Percentiles rank a stretch among this genome's conserved stretches.
phyloP scores from a whole-genome alignment of 2,888 invertebrate genomes.

The Protonemura montana region DNA sequence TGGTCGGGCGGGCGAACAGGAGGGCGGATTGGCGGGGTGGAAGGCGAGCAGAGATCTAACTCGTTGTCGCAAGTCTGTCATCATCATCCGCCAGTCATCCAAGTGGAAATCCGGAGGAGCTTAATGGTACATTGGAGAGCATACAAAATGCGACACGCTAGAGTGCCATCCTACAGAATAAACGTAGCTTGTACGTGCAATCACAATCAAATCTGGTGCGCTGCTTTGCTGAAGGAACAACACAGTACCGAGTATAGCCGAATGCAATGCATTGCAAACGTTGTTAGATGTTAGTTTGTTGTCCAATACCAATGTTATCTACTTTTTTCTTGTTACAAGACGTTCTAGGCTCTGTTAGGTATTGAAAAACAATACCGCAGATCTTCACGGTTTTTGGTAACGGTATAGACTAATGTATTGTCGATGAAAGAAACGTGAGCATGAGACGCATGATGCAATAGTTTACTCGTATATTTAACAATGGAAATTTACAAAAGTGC shows the following conservation, averaged over 20 bases:
- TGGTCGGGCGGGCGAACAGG: too few species aligned
- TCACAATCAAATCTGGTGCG: neutral
- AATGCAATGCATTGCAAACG: conserved; percentile 12
- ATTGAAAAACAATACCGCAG: neutral
- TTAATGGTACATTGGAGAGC: conserved; percentile 20
- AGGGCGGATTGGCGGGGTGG: too few species aligned
- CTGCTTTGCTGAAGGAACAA: neutral
- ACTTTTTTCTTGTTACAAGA: neutral
- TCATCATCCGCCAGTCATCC: conserved; percentile 40
- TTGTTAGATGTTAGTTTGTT: neutral
- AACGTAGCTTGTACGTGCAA: neutral
- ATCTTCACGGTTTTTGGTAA: neutral
- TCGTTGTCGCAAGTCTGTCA: conserved; percentile 8
- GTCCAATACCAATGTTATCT: neutral
- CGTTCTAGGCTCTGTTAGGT: neutral
- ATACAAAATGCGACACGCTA: conserved; percentile 28
- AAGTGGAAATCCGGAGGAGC: conserved; percentile 45
- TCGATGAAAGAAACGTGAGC: neutral
- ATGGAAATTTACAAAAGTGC: neutral
- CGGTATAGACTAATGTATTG: neutral
- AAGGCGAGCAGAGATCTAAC: too few species aligned
- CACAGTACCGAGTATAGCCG: neutral
- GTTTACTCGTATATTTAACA: neutral
- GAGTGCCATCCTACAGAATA: neutral
- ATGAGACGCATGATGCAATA: neutral